Percentiles rank a stretch among this genome's conserved stretches.
Conservation (phyloP, 2,888 invertebrate genomes). For the Cetonia aurata region DNA sequence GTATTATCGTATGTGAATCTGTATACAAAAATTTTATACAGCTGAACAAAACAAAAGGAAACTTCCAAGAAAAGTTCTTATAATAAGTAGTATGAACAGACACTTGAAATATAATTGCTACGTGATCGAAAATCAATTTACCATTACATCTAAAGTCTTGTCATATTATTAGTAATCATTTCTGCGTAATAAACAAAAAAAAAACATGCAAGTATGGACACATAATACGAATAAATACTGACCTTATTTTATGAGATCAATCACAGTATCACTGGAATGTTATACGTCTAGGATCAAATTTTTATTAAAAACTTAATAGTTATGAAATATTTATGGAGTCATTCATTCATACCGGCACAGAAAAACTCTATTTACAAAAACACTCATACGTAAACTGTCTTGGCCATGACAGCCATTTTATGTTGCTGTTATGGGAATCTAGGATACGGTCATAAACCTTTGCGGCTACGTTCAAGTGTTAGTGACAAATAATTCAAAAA, state of each 20-base stretch:
- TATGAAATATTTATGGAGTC: slow-evolving; percentile 20
- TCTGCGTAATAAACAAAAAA: slow-evolving; percentile 17
- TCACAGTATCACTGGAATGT: slow-evolving; percentile 36
- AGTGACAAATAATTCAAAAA: background rate
- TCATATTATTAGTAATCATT: slow-evolving; percentile 8
- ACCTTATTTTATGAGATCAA: slow-evolving; percentile 45
- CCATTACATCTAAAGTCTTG: no score
- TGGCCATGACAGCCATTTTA: slow-evolving; percentile 53
- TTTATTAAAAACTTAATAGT: slow-evolving; percentile 32
- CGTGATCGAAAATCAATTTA: no score
- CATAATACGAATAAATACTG: slow-evolving; percentile 34
- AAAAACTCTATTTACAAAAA: slow-evolving; percentile 43
- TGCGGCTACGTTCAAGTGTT: slow-evolving; percentile 27
- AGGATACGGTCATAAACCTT: slow-evolving; percentile 43
- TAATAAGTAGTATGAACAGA: background rate
- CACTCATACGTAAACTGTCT: slow-evolving; percentile 47
- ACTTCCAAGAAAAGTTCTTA: slow-evolving; percentile 9
- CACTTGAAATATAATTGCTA: no score
- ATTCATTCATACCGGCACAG: slow-evolving; percentile 42
- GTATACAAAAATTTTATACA: no score
- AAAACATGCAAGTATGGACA: slow-evolving; percentile 1
- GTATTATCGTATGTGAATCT: background rate
- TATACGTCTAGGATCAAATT: slow-evolving; percentile 21
- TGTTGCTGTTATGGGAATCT: slow-evolving; percentile 50
- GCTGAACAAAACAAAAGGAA: slow-evolving; percentile 16